Evolutionary conservation across 2,797 vertebrate genomes (phyloP).

Genomic region (Tapera naevia): DNA sequence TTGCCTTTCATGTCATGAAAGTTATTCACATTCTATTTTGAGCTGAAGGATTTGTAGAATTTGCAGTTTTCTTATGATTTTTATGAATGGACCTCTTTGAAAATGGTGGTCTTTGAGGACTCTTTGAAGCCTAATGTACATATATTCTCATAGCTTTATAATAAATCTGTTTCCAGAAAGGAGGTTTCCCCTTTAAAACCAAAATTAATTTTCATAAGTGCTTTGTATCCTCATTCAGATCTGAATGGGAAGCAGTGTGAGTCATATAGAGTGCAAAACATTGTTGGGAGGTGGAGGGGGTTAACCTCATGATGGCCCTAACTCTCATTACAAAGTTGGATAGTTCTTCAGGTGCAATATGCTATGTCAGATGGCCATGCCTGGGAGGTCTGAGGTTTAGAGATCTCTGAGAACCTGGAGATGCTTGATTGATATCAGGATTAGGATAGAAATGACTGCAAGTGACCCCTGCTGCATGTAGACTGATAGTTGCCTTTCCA

Average conservation of each 20-base stretch:
- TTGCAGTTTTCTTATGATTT: not conserved
- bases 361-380: constrained; percentile 54
- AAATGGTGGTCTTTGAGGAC: not conserved
- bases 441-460: constrained; percentile 31
- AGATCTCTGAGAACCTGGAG: constrained; percentile 1
- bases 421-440: constrained; percentile 39
- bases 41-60: not conserved
- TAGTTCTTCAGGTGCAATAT: constrained; percentile 51
- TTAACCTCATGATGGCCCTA: constrained; percentile 5
- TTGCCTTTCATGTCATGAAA: not conserved
- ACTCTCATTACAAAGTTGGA: constrained; percentile 16
- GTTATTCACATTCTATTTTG: not conserved
- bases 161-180: not conserved
- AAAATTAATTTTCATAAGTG: not conserved
- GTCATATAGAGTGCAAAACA: not conserved
- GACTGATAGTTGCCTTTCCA: not conserved
- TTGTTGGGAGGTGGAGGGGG: not conserved
- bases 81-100: not conserved
- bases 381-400: constrained; percentile 60
- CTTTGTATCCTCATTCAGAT: not conserved
- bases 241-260: not conserved
- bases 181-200: not conserved
- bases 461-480: not conserved
- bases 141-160: not conserved
- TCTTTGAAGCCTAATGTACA: not conserved